These are phyloP conservation scores for Buphagus erythrorhynchus DNA, from an alignment of 2,797 vertebrate genomes.

Conservation along the genomic window DNA sequence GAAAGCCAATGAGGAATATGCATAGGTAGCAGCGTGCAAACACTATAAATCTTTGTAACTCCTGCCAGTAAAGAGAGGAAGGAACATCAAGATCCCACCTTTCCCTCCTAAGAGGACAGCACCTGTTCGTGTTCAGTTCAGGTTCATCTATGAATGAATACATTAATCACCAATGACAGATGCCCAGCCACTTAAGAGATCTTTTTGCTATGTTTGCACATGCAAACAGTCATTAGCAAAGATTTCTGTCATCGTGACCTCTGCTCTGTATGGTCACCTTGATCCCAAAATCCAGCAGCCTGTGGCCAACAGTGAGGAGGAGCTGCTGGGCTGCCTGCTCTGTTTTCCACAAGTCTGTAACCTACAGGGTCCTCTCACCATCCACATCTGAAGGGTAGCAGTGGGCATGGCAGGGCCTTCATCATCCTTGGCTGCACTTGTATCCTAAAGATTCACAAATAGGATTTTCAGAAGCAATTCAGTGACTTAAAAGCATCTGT, in stretches of 20 bases:
- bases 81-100: not conserved
- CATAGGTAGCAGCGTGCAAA: not conserved
- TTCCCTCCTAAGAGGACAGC: not conserved
- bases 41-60: not conserved
- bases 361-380: not conserved
- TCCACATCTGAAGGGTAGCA: fast-evolving
- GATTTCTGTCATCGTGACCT: not conserved
- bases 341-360: not conserved
- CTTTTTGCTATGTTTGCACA: not conserved
- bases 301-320: not conserved
- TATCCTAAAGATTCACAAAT: not conserved
- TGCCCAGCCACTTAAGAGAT: not conserved
- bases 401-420: not conserved
- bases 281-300: not conserved
- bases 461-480: not conserved
- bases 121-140: not conserved
- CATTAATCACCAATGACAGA: not conserved
- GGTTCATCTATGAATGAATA: not conserved
- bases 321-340: not conserved
- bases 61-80: not conserved
- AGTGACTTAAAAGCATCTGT: not conserved
- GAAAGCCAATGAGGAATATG: not conserved
- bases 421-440: not conserved
- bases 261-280: not conserved
- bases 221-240: not conserved